phyloP scores from a whole-genome alignment of 2,113 vertebrate genomes.

The Argyrosomus japonicus region DNA sequence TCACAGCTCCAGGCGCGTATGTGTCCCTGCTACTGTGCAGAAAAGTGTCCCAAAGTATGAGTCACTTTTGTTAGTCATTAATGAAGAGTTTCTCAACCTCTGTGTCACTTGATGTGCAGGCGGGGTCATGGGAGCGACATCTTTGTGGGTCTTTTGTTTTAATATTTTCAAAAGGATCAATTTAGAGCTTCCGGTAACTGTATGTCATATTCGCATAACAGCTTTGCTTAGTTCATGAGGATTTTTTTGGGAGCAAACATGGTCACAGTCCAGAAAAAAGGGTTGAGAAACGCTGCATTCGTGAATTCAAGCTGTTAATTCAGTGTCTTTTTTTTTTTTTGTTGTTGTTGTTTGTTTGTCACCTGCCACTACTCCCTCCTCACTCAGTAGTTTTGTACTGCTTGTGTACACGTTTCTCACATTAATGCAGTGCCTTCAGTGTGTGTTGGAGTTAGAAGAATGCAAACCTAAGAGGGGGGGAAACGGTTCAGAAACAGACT shows the following conservation, averaged over 20 bases:
- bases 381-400: conserved; percentile 4
- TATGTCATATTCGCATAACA: not conserved
- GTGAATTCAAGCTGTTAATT: not conserved
- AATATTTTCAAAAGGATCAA: not conserved
- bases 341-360: not conserved
- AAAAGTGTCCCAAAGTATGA: conserved; percentile 14
- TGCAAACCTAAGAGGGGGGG: conserved; percentile 19
- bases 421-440: conserved; percentile 76
- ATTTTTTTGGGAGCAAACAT: not conserved
- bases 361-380: conserved; percentile 13
- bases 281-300: conserved; percentile 24
- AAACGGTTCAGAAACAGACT: conserved; percentile 20
- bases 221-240: not conserved
- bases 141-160: not conserved
- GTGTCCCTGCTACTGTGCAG: not conserved
- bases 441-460: conserved; percentile 41
- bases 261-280: conserved; percentile 1
- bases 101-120: conserved; percentile 21
- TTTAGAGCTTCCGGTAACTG: not conserved
- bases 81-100: conserved; percentile 38
- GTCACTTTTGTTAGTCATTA: conserved; percentile 18
- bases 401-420: conserved; percentile 38
- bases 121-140: not conserved
- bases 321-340: not conserved
- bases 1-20: not conserved